Base-by-base conservation (phyloP, 1,140 invertebrate species). In the Solen grandis region DNA sequence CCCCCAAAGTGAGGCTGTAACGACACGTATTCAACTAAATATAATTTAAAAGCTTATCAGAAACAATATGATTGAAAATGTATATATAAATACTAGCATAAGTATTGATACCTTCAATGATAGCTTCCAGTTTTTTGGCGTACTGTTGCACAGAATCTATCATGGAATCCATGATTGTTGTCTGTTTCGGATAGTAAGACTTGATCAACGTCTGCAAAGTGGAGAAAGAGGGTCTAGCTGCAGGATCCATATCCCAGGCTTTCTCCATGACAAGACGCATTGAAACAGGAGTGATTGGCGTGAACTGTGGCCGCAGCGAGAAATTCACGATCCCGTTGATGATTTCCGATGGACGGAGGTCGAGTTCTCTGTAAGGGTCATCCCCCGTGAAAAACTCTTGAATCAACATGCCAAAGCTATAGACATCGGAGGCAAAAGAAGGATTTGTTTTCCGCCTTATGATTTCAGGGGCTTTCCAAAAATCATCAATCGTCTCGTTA, bases 61-160 rank as follows among this genome's bases (percentile, higher is more conserved):
- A n/a, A n/a, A n/a, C n/a, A n/a, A n/a, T n/a, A n/a, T n/a, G n/a
- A n/a, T n/a, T n/a, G n/a, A n/a, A n/a, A n/a, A n/a, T n/a, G n/a
- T n/a, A n/a, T n/a, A n/a, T n/a, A n/a, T n/a, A n/a, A n/a, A n/a
- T n/a, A n/a, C n/a, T n/a, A n/a, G n/a, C n/a, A n/a, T n/a, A n/a
- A n/a, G n/a, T n/a, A n/a, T n/a, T n/a, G n/a, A n/a, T 63, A 75
- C 63, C 62, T 35, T 66, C 68, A 19, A 55, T 16, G 55, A 46
- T 79, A 13, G 50, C 80, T 63, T 88, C 87, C 46, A 89, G 77
- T 33, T 84, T 75, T 13, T 22, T 31, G 0, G 83, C 84, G 70
- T 88, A 89, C n/a, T 85, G 79, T 62, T 89, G 86, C 82, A 89
- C 80, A 14, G 85, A 78, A 29, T 85, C 80, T 77, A 88, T 86